Evolutionary conservation across 1,140 invertebrate species (phyloP).

Genomic region (Drosophila insularis): DNA sequence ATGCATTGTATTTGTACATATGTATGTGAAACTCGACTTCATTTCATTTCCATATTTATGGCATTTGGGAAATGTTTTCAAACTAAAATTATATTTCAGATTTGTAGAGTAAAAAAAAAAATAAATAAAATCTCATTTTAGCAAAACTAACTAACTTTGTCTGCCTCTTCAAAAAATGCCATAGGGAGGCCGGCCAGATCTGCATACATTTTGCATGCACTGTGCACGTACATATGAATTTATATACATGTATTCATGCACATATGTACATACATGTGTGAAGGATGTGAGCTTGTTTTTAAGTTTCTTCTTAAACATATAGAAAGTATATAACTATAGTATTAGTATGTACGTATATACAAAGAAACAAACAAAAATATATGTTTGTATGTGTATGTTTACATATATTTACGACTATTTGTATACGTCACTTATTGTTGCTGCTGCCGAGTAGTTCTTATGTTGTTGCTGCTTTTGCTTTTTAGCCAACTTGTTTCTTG

Average conservation of each 20-base stretch:
- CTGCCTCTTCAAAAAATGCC: neutral
- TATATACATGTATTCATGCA: too few species aligned
- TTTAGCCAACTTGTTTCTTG: conserved; percentile 28
- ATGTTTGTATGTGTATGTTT: neutral
- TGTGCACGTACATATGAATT: too few species aligned
- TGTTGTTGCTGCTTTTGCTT: conserved; percentile 26
- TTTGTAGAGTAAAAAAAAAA: neutral
- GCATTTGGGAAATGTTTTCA: neutral
- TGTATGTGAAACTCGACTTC: neutral
- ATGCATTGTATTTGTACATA: neutral
- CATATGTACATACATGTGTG: too few species aligned
- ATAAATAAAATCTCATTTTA: neutral
- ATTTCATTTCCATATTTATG: neutral
- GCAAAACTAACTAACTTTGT: neutral
- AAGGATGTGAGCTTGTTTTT: conserved; percentile 1
- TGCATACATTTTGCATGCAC: neutral
- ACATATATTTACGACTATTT: conserved; percentile 30
- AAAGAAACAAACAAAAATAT: too few species aligned
- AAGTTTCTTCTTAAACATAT: conserved; percentile 5
- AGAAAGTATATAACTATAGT: conserved; percentile 18
- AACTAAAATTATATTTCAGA: neutral
- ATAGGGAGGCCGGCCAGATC: too few species aligned
- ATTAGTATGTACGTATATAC: neutral
- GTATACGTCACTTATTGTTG: conserved; percentile 36
- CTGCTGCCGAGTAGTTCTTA: conserved; percentile 22